phyloP scores from a whole-genome alignment of 2,113 vertebrate species.

The Himantopus leucocephalus region DNA sequence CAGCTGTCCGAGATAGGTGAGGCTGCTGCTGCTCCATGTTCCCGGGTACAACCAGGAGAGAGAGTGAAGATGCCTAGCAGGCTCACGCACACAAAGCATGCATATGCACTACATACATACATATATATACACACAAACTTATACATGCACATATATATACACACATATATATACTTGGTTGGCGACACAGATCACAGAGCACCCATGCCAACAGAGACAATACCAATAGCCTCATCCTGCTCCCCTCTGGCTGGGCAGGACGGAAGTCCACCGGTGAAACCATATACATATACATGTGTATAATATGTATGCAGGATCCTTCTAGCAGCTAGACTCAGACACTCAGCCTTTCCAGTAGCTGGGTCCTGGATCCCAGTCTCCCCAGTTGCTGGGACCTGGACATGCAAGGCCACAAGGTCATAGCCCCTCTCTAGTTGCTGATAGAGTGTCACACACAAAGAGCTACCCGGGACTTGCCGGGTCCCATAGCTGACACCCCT shows the following conservation, averaged over 20 bases:
- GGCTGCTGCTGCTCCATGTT: background rate
- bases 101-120: background rate
- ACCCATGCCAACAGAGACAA: background rate
- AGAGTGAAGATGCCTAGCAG: background rate
- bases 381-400: background rate
- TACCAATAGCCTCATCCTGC: background rate
- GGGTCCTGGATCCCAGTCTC: background rate
- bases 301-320: background rate
- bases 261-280: background rate
- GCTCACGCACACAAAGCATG: background rate
- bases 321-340: background rate
- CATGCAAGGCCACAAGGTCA: too few relatives aligned
- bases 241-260: background rate
- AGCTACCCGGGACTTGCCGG: background rate
- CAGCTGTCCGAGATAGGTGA: background rate
- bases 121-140: background rate
- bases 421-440: background rate
- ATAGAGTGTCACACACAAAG: background rate
- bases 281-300: too few relatives aligned
- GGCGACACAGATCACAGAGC: background rate
- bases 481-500: background rate
- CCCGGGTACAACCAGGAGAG: background rate
- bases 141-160: background rate
- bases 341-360: background rate
- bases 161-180: rapidly evolving